Evolutionary conservation across 37 sponge, comb jelly and placozoan genomes (phyloP).

Genomic region (Cliona cf. orientalis): DNA sequence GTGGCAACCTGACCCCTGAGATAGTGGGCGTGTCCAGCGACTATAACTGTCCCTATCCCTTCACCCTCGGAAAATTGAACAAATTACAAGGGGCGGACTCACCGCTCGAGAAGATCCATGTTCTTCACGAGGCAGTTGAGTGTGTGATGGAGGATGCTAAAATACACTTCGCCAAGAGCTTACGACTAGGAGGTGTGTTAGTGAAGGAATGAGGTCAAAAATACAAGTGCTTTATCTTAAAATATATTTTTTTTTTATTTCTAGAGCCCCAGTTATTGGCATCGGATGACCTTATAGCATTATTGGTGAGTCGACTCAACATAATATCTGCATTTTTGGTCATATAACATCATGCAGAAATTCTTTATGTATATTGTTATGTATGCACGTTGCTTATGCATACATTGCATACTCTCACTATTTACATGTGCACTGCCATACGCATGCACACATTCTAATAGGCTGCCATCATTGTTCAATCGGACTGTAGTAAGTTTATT

Average conservation of each 20-base stretch:
- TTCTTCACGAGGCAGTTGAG: constrained; percentile 67
- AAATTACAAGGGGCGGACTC: not conserved
- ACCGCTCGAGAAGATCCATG: constrained; percentile 56
- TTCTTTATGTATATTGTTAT: not conserved
- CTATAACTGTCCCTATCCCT: constrained; percentile 34
- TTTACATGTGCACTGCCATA: too few species aligned
- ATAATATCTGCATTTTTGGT: not conserved
- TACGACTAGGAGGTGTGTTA: constrained; percentile 59
- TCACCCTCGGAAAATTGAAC: constrained; percentile 31
- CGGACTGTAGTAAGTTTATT: constrained; percentile 22
- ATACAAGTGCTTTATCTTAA: not conserved
- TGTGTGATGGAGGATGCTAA: constrained; percentile 42
- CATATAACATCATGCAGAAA: not conserved
- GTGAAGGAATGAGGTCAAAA: not conserved
- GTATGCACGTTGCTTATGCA: constrained; percentile 1
- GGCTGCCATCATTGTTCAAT: constrained; percentile 57
- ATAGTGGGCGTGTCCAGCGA: constrained; percentile 39
- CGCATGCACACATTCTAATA: not conserved
- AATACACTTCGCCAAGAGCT: constrained; percentile 17
- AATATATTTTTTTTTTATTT: not conserved
- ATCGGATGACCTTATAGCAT: constrained; percentile 63
- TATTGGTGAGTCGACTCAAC: constrained; percentile 50
- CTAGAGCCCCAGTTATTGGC: constrained; percentile 54
- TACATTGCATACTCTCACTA: not conserved
- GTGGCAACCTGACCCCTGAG: constrained; percentile 31